Evolutionary conservation across 1,140 invertebrate genomes (phyloP).

Genomic region (Dolichoris vasculosae): DNA sequence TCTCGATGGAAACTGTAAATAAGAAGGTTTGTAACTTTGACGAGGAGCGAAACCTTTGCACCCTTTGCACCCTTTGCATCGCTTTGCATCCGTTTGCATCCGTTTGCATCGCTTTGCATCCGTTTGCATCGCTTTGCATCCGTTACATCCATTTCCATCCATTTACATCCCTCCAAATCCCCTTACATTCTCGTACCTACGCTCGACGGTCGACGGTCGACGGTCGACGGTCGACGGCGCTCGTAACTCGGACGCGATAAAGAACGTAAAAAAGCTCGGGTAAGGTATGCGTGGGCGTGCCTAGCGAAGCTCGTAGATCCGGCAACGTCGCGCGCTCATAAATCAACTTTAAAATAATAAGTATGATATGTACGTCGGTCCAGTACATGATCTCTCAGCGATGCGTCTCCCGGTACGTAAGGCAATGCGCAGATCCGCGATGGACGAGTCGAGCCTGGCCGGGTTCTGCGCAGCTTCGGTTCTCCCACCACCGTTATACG

Average conservation of each 20-base stretch:
- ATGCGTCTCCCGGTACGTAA: conserved; percentile 62
- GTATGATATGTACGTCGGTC: conserved; percentile 67
- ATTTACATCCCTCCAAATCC: no score
- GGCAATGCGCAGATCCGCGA: conserved; percentile 63
- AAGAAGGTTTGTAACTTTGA: no score
- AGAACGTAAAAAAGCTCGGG: conserved; percentile 54
- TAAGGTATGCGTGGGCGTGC: conserved; percentile 66
- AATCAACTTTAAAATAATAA: conserved; percentile 76
- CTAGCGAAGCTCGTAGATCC: conserved; percentile 55
- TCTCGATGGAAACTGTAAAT: no score
- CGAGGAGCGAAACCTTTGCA: no score
- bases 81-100: no score
- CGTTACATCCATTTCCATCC: no score
- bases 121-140: no score
- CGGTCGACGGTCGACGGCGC: conserved; percentile 54
- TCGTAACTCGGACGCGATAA: background rate
- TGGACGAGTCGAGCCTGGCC: conserved; percentile 49
- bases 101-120: no score
- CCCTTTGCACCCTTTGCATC: no score
- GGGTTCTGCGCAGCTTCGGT: conserved; percentile 69
- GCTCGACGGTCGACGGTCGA: no score
- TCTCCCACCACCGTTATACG: conserved; percentile 58
- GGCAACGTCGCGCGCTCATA: conserved; percentile 70
- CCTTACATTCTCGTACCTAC: no score
- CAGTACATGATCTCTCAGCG: conserved; percentile 50